Percentiles rank a stretch among this genome's conserved stretches.
These are phyloP conservation scores for Eustalomyia histrio DNA, from an alignment of 2,888 invertebrate species.

Conservation along the genomic window DNA sequence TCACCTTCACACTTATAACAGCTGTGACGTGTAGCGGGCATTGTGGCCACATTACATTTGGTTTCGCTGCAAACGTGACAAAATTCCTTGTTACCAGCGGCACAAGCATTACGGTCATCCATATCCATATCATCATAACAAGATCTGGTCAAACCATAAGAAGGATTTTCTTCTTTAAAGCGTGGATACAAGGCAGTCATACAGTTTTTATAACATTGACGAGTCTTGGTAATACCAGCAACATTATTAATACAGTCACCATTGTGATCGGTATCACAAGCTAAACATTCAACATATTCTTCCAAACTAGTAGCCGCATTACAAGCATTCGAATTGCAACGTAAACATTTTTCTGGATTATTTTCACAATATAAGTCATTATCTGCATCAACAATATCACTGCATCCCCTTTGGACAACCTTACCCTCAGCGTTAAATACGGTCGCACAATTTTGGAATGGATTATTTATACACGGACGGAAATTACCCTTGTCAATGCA, in stretches of 20 bases:
- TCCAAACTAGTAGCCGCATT: constrained; percentile 70
- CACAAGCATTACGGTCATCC: constrained; percentile 71
- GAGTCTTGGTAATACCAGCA: constrained; percentile 63
- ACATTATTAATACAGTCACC: constrained; percentile 68
- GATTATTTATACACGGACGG: constrained; percentile 68
- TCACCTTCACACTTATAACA: constrained; percentile 71
- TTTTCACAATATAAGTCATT: constrained; percentile 70
- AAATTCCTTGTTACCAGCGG: constrained; percentile 64
- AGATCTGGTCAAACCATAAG: constrained; percentile 73
- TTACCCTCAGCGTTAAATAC: constrained; percentile 70
- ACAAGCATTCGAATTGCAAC: constrained; percentile 76
- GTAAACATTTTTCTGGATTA: constrained; percentile 70
- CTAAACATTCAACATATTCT: constrained; percentile 73
- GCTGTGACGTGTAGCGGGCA: constrained; percentile 69
- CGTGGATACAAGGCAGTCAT: constrained; percentile 73
- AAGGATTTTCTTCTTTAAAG: constrained; percentile 69
- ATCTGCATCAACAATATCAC: constrained; percentile 62
- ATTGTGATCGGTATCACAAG: constrained; percentile 71
- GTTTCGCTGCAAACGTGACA: constrained; percentile 70
- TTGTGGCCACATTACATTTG: constrained; percentile 70
- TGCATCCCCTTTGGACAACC: constrained; percentile 73
- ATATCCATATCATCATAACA: constrained; percentile 75
- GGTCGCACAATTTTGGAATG: constrained; percentile 72
- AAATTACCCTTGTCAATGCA: constrained; percentile 61
- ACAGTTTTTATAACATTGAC: constrained; percentile 72